Base-by-base conservation (phyloP, 2,797 vertebrate genomes). In the Dallia pectoralis region DNA sequence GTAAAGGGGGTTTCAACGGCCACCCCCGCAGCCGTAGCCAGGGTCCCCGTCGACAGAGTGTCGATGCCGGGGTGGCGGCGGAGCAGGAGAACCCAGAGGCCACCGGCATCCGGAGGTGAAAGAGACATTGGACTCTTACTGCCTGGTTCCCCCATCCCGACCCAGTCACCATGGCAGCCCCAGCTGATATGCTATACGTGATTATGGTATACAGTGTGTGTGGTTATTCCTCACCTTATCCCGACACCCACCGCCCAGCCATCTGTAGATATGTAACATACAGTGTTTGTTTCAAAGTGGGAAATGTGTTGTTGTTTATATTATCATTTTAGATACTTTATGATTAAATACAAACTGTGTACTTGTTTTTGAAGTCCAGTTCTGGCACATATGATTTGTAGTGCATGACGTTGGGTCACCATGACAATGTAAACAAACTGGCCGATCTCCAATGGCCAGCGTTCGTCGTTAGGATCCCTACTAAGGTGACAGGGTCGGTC, bases 91-190 rank as follows among this genome's bases (percentile, higher is more conserved):
- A 92, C 82, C 86, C 95, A 1, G 95, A 96, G 84, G 93, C 93
- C 85, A 93, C 94, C 0, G 96, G 97, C 80, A 95, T 98, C 91
- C 92, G 94, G 88, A 99, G 97, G 97, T 98, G 97, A 99, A 96
- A 93, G 80, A 85, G 76, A 76, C 59, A 67, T 27, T 22, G 74
- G 49, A 70, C 56, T 65, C 72, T 53, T 25, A 75, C 72, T 62
- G 80, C n/a, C 25, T 27, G 4, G 8, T 16, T 40, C 56, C 67
- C 30, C 4, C 40, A 14, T 44, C 61, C 72, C 51, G 81, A 85
- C 73, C 67, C 73, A 62, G 59, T 78, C 77, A 82, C 61, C 78
- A 70, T 84, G 74, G 82, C 84, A 85, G 72, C 74, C 84, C 84
- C 83, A 70, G 87, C 87, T 87, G 88, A 87, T 90, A 89, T 89